Evolutionary conservation across 2,113 vertebrate species (phyloP).

Genomic region (Anhinga rufa): DNA sequence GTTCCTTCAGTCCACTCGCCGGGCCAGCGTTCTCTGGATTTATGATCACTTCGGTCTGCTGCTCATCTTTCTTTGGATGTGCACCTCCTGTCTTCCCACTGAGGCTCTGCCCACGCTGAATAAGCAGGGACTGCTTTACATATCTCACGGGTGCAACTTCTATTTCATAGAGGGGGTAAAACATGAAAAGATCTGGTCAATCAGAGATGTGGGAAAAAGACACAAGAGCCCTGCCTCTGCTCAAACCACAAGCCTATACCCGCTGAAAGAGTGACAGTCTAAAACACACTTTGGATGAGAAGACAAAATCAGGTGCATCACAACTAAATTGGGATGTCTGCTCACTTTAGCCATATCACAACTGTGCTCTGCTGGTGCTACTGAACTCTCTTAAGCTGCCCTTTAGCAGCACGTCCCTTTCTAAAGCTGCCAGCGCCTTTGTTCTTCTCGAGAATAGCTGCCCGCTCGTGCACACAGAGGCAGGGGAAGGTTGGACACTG

Average conservation of each 20-base stretch:
- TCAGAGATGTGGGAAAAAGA: neutral
- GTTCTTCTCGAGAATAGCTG: conserved; percentile 54
- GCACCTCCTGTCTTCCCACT: neutral
- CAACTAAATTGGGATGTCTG: neutral
- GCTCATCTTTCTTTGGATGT: neutral
- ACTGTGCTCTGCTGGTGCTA: neutral
- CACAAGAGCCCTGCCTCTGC: neutral
- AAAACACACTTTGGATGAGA: neutral
- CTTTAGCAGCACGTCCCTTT: conserved; percentile 28
- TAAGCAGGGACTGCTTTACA: neutral
- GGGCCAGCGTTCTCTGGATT: neutral
- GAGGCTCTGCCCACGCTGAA: neutral
- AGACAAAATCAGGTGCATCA: neutral
- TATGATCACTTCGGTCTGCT: accelerated
- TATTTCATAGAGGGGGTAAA: neutral
- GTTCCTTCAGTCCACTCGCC: neutral
- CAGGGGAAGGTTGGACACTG: conserved; percentile 48
- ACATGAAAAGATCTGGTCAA: neutral
- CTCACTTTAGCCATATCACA: neutral
- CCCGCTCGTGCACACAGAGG: conserved; percentile 1
- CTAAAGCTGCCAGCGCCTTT: conserved; percentile 41
- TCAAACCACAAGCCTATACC: neutral
- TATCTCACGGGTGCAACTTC: neutral
- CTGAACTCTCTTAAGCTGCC: neutral
- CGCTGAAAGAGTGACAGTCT: accelerated